Percentiles rank a stretch among this genome's conserved stretches.
These are phyloP conservation scores for Lithophane leautieri DNA, from an alignment of 2,888 invertebrate genomes.

Conservation along the genomic window DNA sequence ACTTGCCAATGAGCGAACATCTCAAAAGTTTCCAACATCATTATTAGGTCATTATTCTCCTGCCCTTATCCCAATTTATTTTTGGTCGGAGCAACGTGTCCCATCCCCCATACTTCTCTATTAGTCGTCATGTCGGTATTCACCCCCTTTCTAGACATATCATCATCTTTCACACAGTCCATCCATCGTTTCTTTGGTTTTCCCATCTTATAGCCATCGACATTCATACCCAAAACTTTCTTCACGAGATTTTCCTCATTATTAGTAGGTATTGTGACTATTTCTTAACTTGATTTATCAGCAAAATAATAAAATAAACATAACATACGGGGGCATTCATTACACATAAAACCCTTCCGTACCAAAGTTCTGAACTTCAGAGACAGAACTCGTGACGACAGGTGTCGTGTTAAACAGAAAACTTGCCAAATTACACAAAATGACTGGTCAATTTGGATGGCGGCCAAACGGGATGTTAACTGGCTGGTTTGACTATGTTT, in stretches of 20 bases:
- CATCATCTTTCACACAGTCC: too few relatives aligned
- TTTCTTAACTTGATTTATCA: conserved; percentile 14
- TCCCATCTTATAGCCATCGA: too few relatives aligned
- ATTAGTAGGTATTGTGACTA: neutral
- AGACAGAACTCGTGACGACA: conserved; percentile 80
- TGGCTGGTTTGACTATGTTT: conserved; percentile 45
- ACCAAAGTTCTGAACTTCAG: conserved; percentile 71
- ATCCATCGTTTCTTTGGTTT: too few relatives aligned
- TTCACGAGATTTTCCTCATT: too few relatives aligned
- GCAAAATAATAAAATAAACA: conserved; percentile 12
- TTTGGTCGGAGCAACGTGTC: too few relatives aligned
- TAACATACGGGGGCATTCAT: conserved; percentile 5
- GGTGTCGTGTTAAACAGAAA: conserved; percentile 80
- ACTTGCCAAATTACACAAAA: conserved; percentile 85
- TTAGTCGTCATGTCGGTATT: too few relatives aligned
- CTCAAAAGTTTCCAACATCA: neutral
- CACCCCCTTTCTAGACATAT: too few relatives aligned
- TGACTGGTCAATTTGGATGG: conserved; percentile 81
- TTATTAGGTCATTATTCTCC: neutral
- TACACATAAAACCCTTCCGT: conserved; percentile 24
- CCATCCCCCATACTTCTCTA: too few relatives aligned
- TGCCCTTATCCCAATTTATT: too few relatives aligned
- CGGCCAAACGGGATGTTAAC: conserved; percentile 76
- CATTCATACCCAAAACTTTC: too few relatives aligned
- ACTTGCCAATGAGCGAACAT: neutral